Conservation (phyloP, 2,797 vertebrate species). For the Coregonus sp. region DNA sequence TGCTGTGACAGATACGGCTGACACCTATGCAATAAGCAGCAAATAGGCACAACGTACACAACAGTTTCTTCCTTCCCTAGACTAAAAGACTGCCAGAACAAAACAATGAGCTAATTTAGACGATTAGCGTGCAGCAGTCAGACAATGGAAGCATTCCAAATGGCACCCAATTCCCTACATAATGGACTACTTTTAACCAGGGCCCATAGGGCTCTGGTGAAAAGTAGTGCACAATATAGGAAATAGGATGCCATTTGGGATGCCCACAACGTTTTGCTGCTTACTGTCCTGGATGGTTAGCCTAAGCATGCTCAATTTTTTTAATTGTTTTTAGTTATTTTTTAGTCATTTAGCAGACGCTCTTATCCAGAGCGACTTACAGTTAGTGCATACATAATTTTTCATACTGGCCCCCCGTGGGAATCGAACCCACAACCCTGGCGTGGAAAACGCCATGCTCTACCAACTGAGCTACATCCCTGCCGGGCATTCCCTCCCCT, state of each 20-base stretch:
- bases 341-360: too few relatives aligned
- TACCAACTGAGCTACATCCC: too few relatives aligned
- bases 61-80: not conserved
- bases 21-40: not conserved
- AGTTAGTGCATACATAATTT: too few relatives aligned
- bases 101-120: conserved; percentile 9
- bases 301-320: not conserved
- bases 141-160: not conserved
- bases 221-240: not conserved
- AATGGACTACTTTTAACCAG: too few relatives aligned
- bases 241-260: not conserved
- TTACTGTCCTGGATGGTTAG: not conserved
- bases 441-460: too few relatives aligned
- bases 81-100: not conserved
- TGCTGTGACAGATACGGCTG: not conserved
- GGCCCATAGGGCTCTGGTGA: not conserved
- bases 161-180: not conserved
- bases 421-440: too few relatives aligned
- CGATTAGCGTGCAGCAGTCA: not conserved
- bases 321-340: too few relatives aligned
- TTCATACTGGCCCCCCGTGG: too few relatives aligned
- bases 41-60: not conserved
- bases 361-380: too few relatives aligned
- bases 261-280: not conserved
- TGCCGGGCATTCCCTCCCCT: too few relatives aligned